These are phyloP conservation scores for Platygyra sinensis DNA, from an alignment of 64 coral and sea anemone genomes.

Conservation along the genomic window DNA sequence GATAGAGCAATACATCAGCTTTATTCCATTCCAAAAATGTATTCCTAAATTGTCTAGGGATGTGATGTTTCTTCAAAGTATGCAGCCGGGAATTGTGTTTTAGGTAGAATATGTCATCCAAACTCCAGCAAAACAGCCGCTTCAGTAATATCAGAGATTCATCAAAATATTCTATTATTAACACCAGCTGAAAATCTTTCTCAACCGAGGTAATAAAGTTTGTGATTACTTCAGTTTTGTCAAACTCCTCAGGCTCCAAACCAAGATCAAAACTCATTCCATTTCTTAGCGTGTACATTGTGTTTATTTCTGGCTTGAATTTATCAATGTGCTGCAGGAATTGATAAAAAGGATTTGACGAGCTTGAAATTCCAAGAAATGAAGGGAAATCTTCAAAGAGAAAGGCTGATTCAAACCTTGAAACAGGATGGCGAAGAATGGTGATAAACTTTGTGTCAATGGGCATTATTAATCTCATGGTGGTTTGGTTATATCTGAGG, in stretches of 20 bases:
- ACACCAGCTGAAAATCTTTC: slow-evolving; percentile 57
- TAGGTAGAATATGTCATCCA: slow-evolving; percentile 57
- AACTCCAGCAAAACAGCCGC: slow-evolving; percentile 57
- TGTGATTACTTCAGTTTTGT: slow-evolving; percentile 3
- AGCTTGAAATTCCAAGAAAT: slow-evolving; percentile 48
- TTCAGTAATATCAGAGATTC: slow-evolving; percentile 57
- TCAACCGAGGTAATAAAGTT: slow-evolving; percentile 46
- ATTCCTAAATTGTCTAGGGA: slow-evolving; percentile 45
- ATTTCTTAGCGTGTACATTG: slow-evolving; percentile 42
- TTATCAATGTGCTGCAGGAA: slow-evolving; percentile 38
- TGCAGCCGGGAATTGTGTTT: slow-evolving; percentile 22
- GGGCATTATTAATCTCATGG: slow-evolving; percentile 59
- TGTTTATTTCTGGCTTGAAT: slow-evolving; percentile 30
- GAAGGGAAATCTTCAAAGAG: slow-evolving; percentile 46
- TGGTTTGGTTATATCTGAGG: slow-evolving; percentile 47
- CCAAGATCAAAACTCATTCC: background rate
- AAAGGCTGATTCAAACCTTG: slow-evolving; percentile 69
- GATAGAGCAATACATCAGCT: slow-evolving; percentile 57
- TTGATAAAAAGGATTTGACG: slow-evolving; percentile 36
- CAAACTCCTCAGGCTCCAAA: slow-evolving; percentile 55
- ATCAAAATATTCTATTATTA: slow-evolving; percentile 63
- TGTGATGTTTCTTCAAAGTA: background rate
- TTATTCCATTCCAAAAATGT: slow-evolving; percentile 52
- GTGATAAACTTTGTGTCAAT: slow-evolving; percentile 57
- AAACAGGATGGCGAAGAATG: slow-evolving; percentile 56